These are phyloP conservation scores for Stomorhina lunata DNA, from an alignment of 2,888 invertebrate genomes.

Conservation along the genomic window DNA sequence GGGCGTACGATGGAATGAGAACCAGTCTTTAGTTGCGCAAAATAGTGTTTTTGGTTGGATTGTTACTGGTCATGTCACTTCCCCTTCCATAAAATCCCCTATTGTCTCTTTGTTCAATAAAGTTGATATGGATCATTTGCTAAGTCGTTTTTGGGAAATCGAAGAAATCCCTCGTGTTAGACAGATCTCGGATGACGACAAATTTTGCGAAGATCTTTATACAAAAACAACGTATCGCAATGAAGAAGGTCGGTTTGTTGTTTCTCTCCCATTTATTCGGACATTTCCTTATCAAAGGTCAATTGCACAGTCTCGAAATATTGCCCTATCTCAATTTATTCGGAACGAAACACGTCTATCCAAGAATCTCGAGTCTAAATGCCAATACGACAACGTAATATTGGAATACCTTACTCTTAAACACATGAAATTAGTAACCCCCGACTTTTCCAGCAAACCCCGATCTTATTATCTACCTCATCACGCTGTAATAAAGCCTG, in stretches of 20 bases:
- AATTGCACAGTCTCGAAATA: not conserved
- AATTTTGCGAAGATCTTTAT: not conserved
- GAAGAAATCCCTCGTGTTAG: not conserved
- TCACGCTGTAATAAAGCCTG: conserved; percentile 41
- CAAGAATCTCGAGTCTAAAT: not conserved
- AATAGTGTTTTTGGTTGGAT: not conserved
- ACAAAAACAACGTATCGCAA: not conserved
- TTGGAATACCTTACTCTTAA: not conserved
- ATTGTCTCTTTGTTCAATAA: not conserved
- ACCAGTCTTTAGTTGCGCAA: not conserved
- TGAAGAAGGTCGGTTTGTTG: not conserved
- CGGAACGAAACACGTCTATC: not conserved
- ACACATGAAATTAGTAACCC: not conserved
- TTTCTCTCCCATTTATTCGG: not conserved
- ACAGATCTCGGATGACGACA: not conserved
- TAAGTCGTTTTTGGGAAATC: not conserved
- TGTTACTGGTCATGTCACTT: not conserved
- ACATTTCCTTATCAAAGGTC: not conserved
- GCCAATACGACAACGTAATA: not conserved
- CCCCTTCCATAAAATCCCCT: not conserved
- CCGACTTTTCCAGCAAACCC: not conserved
- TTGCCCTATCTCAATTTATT: not conserved
- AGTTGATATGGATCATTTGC: not conserved
- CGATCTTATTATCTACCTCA: conserved; percentile 15
- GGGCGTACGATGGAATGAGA: not conserved